Evolutionary conservation across 2,113 vertebrate genomes (phyloP).

Genomic region (Rallus limicola): DNA sequence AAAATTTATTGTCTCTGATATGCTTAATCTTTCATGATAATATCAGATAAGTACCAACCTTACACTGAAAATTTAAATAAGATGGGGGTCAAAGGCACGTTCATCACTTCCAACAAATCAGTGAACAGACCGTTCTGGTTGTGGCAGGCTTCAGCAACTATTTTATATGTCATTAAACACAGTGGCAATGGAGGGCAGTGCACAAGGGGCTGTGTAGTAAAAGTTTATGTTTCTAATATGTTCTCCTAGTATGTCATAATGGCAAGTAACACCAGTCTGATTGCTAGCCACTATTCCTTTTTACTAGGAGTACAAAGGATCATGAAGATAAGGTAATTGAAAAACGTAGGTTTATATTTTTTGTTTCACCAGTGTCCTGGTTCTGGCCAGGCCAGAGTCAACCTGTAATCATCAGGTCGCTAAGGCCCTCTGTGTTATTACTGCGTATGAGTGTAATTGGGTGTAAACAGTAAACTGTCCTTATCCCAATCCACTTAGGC

Average conservation of each 20-base stretch:
- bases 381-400: too few relatives aligned
- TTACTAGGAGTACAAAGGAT: neutral
- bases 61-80: neutral
- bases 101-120: neutral
- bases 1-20: neutral
- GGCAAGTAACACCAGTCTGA: neutral
- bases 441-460: too few relatives aligned
- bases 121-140: neutral
- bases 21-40: neutral
- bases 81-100: neutral
- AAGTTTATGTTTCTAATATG: neutral
- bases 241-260: neutral
- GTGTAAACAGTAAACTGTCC: too few relatives aligned
- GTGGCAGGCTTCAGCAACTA: neutral
- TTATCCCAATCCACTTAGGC: too few relatives aligned
- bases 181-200: neutral
- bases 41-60: neutral
- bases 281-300: neutral
- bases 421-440: too few relatives aligned
- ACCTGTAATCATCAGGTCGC: too few relatives aligned
- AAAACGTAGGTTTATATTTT: fast-evolving
- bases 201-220: neutral
- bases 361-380: neutral
- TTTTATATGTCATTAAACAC: neutral
- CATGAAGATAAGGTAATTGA: neutral